Evolutionary conservation across 2,888 invertebrate species (phyloP).

Genomic region (Eupelmus urozonus): DNA sequence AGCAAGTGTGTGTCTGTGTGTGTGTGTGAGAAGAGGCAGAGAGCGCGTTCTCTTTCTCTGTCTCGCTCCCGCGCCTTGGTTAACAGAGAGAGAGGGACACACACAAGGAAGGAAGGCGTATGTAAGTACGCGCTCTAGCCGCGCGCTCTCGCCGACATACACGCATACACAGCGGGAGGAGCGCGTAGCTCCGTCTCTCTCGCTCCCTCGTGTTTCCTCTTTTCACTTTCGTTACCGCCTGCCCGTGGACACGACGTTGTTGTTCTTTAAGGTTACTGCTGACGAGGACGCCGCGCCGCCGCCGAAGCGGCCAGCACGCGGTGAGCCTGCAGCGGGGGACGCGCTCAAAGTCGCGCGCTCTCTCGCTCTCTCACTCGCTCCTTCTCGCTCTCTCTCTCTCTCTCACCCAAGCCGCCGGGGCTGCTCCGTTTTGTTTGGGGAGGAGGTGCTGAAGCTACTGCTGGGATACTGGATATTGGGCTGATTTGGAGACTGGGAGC

Average conservation of each 20-base stretch:
- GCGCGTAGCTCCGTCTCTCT: conserved; percentile 28
- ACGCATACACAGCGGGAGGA: not conserved
- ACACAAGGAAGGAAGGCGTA: conserved; percentile 13
- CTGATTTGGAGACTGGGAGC: no score
- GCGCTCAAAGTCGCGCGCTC: not conserved
- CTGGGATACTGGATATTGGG: no score
- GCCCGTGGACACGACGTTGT: conserved; percentile 46
- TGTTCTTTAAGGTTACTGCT: conserved; percentile 51
- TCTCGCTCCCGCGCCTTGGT: conserved; percentile 50
- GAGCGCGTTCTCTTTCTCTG: conserved; percentile 23
- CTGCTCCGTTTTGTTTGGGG: conserved; percentile 6
- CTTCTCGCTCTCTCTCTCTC: not conserved
- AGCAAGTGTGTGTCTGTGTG: not conserved
- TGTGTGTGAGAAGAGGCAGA: not conserved
- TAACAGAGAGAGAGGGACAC: no score
- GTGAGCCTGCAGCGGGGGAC: not conserved
- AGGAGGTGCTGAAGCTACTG: not conserved
- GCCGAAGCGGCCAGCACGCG: no score
- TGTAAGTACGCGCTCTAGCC: conserved; percentile 9
- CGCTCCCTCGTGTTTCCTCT: conserved; percentile 57
- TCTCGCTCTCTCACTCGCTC: not conserved
- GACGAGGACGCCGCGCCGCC: conserved; percentile 15
- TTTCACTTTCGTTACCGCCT: conserved; percentile 57
- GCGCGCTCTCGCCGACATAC: conserved; percentile 46
- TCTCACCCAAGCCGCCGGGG: not conserved